These are phyloP conservation scores for Argopecten irradians DNA, from an alignment of 1,140 invertebrate species.

Conservation along the genomic window DNA sequence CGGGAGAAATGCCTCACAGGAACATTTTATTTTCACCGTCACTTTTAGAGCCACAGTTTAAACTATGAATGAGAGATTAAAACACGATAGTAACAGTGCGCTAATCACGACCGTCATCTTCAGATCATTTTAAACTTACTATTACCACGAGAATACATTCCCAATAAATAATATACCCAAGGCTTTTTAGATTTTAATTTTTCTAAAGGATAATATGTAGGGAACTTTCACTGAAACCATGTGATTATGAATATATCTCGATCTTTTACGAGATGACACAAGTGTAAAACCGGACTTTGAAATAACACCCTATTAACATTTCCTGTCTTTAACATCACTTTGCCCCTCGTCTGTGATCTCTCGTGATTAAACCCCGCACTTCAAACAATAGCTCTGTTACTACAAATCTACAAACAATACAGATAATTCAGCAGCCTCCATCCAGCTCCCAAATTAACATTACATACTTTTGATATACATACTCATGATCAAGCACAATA, in stretches of 20 bases:
- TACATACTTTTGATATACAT: neutral
- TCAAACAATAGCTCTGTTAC: neutral
- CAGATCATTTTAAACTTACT: neutral
- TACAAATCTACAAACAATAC: neutral
- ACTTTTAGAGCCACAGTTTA: neutral
- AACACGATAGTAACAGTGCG: neutral
- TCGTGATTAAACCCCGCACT: neutral
- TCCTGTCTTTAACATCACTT: neutral
- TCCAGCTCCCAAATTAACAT: neutral
- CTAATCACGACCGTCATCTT: neutral
- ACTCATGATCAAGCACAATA: neutral
- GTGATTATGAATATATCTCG: neutral
- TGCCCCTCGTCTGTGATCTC: neutral
- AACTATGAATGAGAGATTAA: neutral
- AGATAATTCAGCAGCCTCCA: neutral
- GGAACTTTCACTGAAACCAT: neutral
- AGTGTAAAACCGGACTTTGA: constrained; percentile 10
- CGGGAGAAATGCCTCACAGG: neutral
- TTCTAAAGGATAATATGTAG: neutral
- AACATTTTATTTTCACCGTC: neutral
- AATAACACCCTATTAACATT: neutral
- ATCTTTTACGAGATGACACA: neutral
- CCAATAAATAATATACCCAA: neutral
- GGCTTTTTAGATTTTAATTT: neutral
- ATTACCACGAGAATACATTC: no score